Evolutionary conservation across 2,888 invertebrate species (phyloP), one percentile per base, ranked within the genome.

Genomic region (Euclidia mi): DNA sequence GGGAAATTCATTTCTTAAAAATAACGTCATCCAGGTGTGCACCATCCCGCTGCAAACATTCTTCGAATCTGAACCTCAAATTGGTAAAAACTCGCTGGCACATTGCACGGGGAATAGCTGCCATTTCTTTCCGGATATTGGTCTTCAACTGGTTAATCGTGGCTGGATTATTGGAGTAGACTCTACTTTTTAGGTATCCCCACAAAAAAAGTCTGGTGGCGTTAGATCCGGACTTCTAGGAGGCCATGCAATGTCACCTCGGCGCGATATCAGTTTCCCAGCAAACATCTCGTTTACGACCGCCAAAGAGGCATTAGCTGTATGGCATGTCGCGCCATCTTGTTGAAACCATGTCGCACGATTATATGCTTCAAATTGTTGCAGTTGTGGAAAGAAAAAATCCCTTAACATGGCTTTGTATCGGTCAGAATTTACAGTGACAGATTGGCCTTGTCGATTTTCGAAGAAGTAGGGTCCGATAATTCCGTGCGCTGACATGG

Each of bases 401-500:
- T 51, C 34, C 7, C 41, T 29, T 25, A 60, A 32, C 60, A 68
- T 68, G n/a, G 31, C 50, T 32, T 32, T 50, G 44, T 68, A 56
- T 11, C 37, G 45, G 12, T 35, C 43, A 15, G 59, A 38, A 60
- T 65, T 68, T 28, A 68, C 58, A 28, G 59, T 60, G 2, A 56
- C 37, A 10, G 55, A 29, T 12, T 52, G 43, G 2, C 59, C 65
- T 38, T 38, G 25, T n/a, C 17, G 10, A 45, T 65, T 47, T 46
- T 65, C 55, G 45, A 56, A 61, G 49, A 68, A 67, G 43, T 52
- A 65, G n/a, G 66, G 63, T 3, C 63, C 65, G 25, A 67, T 60
- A 11, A 66, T 59, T 46, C 56, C 65, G 43, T 47, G 42, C 18
- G 51, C 49, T 11, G 62, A 70, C 7, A 66, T 50, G n/a, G n/a